Conservation (phyloP, 2,113 vertebrate genomes). For the Motacilla tschutschensis region DNA sequence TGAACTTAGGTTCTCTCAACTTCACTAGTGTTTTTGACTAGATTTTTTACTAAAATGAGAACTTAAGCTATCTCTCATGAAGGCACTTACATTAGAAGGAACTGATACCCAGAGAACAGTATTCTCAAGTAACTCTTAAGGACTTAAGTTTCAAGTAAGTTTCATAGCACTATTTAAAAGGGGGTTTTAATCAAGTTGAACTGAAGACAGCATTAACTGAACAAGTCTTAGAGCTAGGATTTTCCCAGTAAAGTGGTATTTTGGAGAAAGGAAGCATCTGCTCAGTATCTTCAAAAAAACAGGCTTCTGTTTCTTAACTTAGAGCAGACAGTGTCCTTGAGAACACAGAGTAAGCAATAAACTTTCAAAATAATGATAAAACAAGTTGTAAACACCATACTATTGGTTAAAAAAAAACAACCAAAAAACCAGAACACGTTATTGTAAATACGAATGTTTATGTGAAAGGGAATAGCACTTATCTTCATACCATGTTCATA, state of each 20-base stretch:
- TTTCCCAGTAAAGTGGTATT: neutral
- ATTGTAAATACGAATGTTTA: neutral
- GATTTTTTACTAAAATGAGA: neutral
- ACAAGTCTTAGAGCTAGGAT: neutral
- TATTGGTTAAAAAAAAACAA: fast-evolving
- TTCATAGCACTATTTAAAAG: neutral
- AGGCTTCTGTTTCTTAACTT: neutral
- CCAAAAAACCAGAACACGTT: neutral
- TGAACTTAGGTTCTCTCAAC: neutral
- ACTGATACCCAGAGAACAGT: neutral
- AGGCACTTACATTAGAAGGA: neutral
- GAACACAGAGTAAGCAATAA: neutral
- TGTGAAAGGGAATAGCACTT: neutral
- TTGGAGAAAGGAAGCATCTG: neutral
- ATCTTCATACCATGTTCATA: slow-evolving; percentile 75
- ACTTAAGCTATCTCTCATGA: neutral
- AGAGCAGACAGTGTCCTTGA: neutral
- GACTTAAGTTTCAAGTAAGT: neutral
- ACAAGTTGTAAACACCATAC: neutral
- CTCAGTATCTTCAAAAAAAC: neutral
- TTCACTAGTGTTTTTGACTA: neutral
- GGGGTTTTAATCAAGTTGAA: neutral
- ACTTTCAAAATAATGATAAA: neutral
- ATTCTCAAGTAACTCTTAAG: neutral
- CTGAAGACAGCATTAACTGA: neutral